phyloP scores from a whole-genome alignment of 2,888 invertebrate genomes.

The Agriopis leucophaearia region DNA sequence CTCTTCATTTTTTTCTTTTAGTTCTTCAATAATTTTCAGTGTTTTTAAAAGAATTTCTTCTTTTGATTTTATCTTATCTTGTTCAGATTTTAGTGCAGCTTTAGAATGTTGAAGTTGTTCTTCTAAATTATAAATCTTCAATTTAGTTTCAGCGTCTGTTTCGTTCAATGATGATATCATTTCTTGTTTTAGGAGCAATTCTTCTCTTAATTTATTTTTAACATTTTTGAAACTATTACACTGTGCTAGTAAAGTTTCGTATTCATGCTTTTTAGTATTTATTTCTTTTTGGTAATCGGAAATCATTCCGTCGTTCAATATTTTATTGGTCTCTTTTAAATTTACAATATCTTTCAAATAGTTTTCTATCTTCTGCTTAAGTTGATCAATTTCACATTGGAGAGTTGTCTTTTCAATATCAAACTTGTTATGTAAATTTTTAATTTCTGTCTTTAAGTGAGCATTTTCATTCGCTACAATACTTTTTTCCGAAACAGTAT shows the following conservation, averaged over 20 bases:
- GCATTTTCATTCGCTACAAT: constrained; percentile 37
- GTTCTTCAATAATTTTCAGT: constrained; percentile 37
- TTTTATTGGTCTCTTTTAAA: constrained; percentile 25
- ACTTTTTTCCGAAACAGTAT: constrained; percentile 57
- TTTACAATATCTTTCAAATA: constrained; percentile 33
- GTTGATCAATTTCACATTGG: constrained; percentile 42
- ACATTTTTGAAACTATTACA: constrained; percentile 16
- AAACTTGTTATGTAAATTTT: constrained; percentile 38
- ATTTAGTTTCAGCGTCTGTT: no score
- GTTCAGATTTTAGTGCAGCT: constrained; percentile 46
- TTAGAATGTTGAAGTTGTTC: constrained; percentile 39
- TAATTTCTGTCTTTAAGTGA: constrained; percentile 46
- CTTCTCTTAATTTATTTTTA: no score
- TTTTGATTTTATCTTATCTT: constrained; percentile 49
- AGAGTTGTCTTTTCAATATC: constrained; percentile 43
- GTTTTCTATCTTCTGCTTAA: constrained; percentile 35
- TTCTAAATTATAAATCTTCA: constrained; percentile 41
- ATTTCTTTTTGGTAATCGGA: constrained; percentile 36
- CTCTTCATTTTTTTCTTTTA: constrained; percentile 51
- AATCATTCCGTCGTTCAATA: constrained; percentile 22
- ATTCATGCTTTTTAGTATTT: constrained; percentile 35
- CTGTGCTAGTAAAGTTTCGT: constrained; percentile 23
- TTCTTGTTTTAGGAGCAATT: constrained; percentile 40
- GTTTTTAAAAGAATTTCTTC: constrained; percentile 44
- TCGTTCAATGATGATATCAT: constrained; percentile 41